Percentiles rank a stretch among this genome's conserved stretches.
Conservation (phyloP, 2,888 invertebrate species). For the Slavum lentiscoides region DNA sequence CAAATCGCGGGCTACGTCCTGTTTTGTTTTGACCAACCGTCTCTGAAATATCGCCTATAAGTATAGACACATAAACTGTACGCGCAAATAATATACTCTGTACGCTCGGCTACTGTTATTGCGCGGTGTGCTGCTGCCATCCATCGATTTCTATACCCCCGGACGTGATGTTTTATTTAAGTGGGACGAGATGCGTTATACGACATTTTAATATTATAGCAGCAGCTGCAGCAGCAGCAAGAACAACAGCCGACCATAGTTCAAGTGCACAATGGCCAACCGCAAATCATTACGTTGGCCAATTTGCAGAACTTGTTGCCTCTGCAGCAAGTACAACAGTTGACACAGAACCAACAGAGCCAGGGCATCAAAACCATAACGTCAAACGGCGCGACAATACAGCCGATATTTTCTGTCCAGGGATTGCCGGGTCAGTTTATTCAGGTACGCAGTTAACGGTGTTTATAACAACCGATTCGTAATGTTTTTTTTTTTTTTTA, state of each 20-base stretch:
- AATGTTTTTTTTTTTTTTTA: background rate
- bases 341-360: constrained; percentile 52
- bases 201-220: constrained; percentile 56
- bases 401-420: constrained; percentile 60
- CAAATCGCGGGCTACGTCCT: too few relatives aligned
- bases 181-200: too few relatives aligned
- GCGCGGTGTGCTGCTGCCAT: too few relatives aligned
- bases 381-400: constrained; percentile 54
- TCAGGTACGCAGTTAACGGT: constrained; percentile 56
- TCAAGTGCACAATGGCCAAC: constrained; percentile 53
- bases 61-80: too few relatives aligned
- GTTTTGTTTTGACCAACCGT: too few relatives aligned
- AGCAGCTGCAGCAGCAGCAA: constrained; percentile 60
- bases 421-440: constrained; percentile 64
- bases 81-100: too few relatives aligned
- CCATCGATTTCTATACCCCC: too few relatives aligned
- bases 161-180: too few relatives aligned
- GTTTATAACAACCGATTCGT: background rate
- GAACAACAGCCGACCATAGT: constrained; percentile 58
- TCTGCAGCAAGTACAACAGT: constrained; percentile 55
- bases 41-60: too few relatives aligned
- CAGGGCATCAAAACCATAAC: constrained; percentile 55
- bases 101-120: too few relatives aligned
- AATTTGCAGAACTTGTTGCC: constrained; percentile 63
- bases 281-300: constrained; percentile 62